Evolutionary conservation across 2,888 invertebrate genomes (phyloP), one percentile per base, ranked within the genome.

Genomic region (Cantharis rufa): DNA sequence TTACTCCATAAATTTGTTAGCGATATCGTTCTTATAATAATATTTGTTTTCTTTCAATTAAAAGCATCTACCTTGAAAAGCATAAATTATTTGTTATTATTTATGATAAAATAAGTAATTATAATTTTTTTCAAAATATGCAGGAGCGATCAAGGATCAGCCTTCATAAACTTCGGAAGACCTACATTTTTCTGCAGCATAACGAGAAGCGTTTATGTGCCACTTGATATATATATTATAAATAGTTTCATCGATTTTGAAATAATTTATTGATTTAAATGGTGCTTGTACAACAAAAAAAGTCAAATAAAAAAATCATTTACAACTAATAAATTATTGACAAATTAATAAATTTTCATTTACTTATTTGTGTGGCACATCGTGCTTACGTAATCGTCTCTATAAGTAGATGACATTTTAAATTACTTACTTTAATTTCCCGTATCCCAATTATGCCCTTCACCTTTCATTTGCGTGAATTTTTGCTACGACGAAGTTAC

Each of bases 391-490:
- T 70, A 70, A 70, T 70, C 70, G 61, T 70, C 61, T 70, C 21
- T 70, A 70, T 18, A 48, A 18, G 70, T 61, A 70, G 48, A 61
- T 70, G 70, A 70, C 70, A 71, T 71, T 71, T 71, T 71, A 71
- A 71, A 63, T 63, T 71, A 63, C 24, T 62, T 71, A 66, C 64
- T 27, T 61, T 48, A 15, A 24, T 71, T 71, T 71, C 71, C 71
- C 62, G 62, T 63, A 71, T 71, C 71, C 63, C 28, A 71, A 71
- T 71, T 71, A 62, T 63, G 71, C 27, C 71, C 71, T 71, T 71
- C 71, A 71, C 71, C 71, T 71, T 71, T 71, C 32, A 24, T 16
- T 69, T 69, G n/a, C 16, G 10, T 15, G 16, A 69, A 66, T 9
- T 66, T 24, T 10, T 66, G 15, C 15, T 66, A 13, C n/a, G n/a